Evolutionary conservation across 2,113 vertebrate species (phyloP), one percentile per base, ranked within the genome.

Genomic region (Phaethornis superciliosus): DNA sequence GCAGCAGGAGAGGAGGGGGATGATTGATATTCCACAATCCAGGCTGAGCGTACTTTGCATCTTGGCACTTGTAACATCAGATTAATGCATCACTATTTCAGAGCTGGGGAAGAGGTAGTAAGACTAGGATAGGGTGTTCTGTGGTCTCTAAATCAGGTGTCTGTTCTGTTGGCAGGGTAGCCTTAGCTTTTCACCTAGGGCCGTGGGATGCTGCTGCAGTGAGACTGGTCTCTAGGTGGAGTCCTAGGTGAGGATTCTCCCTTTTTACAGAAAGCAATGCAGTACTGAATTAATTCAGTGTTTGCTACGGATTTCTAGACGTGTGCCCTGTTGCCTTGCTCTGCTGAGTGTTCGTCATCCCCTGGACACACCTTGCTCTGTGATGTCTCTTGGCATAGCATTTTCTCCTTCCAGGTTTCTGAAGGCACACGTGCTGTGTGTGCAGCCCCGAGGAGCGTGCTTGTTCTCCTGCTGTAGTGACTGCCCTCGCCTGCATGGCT

Each of bases 341-440:
- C 37, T 81, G 60, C 35, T 26, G 7, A 6, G 9, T 70, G 14
- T 65, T 44, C 0, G 0, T 37, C n/a, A 30, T 27, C 54, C 47
- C 40, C 30, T 44, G 68, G 24, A 17, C 5, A 1, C 4, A 0
- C 51, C 54, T 24, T 67, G 23, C 72, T 44, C 74, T 17, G 18
- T 15, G 52, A 10, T 30, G 40, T 55, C 81, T 67, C 35, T 0
- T 16, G n/a, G 35, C 32, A 42, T 4, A 3, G 47, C 17, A 35
- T 63, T 85, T 46, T 49, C 28, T 28, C 30, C 49, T 49, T 24
- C 30, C 46, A 6, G 44, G 19, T 64, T 46, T 35, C 49, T 0
- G 0, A 33, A 71, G 80, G 74, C 65, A 32, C 5, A 3, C 0
- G 0, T 70, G 64, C 77, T 2, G 3, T 9, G 21, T 13, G 23